phyloP scores from a whole-genome alignment of 2,888 invertebrate genomes.

The Andrena marginata region DNA sequence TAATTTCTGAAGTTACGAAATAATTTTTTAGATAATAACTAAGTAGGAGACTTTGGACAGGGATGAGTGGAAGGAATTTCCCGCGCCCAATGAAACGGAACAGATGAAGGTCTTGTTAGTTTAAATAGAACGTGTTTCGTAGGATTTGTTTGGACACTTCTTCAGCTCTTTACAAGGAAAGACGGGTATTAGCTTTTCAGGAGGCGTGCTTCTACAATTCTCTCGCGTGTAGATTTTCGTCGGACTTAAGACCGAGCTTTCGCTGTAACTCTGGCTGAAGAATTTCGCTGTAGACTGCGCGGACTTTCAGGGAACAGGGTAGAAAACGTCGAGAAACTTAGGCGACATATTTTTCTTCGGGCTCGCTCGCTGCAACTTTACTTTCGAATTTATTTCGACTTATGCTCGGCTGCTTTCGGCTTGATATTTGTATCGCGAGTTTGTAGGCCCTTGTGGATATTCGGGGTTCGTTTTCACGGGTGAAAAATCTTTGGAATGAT shows the following conservation, averaged over 20 bases:
- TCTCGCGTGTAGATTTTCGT: background rate
- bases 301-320: background rate
- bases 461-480: background rate
- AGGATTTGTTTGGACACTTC: background rate
- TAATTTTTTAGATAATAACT: too few relatives aligned
- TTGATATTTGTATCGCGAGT: conserved; percentile 17
- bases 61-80: background rate
- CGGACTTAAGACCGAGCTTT: conserved; percentile 7
- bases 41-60: background rate
- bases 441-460: background rate
- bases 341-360: conserved; percentile 16
- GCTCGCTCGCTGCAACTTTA: background rate
- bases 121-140: background rate
- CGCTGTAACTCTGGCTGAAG: background rate
- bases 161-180: background rate
- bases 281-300: background rate
- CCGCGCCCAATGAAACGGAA: background rate
- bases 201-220: background rate
- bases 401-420: background rate
- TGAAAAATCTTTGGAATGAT: background rate
- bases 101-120: background rate
- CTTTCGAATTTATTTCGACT: background rate
- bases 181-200: conserved; percentile 7
- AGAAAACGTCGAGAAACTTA: conserved; percentile 1
- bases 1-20: too few relatives aligned